Conservation (phyloP, 2,113 vertebrate genomes). For the Charadrius vociferus region DNA sequence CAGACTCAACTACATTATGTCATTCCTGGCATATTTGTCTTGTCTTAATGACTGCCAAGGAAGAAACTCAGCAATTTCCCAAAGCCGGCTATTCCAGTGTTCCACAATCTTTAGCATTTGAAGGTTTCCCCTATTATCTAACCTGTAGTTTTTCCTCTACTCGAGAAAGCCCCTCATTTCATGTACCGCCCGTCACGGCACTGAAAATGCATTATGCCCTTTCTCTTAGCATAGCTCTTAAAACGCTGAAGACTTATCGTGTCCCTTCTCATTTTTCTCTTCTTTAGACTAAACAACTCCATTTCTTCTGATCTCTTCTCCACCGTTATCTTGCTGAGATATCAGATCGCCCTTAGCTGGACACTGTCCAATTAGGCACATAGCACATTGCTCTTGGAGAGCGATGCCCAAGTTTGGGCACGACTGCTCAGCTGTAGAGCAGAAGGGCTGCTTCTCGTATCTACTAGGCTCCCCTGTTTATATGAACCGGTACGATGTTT, state of each 20-base stretch:
- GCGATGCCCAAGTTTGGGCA: conserved; percentile 36
- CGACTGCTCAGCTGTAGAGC: not conserved
- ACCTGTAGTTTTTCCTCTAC: not conserved
- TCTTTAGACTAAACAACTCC: not conserved
- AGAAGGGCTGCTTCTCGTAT: not conserved
- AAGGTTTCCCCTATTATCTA: not conserved
- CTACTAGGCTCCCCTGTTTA: not conserved
- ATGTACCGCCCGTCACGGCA: not conserved
- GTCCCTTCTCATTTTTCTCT: not conserved
- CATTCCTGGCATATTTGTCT: conserved; percentile 33
- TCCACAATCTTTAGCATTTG: not conserved
- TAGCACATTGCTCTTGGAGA: not conserved
- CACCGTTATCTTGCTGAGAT: not conserved
- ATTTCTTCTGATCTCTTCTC: not conserved
- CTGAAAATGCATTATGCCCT: not conserved
- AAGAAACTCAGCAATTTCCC: not conserved
- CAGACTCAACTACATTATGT: not conserved
- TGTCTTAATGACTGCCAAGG: not conserved
- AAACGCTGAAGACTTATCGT: fast-evolving
- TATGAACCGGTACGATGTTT: not conserved
- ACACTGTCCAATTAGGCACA: not conserved
- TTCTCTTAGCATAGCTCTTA: not conserved
- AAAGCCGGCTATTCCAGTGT: not conserved
- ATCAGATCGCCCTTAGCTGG: not conserved
- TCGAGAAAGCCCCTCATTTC: not conserved